Conservation (phyloP, 2,113 vertebrate species). For the Actinemys pallida region DNA sequence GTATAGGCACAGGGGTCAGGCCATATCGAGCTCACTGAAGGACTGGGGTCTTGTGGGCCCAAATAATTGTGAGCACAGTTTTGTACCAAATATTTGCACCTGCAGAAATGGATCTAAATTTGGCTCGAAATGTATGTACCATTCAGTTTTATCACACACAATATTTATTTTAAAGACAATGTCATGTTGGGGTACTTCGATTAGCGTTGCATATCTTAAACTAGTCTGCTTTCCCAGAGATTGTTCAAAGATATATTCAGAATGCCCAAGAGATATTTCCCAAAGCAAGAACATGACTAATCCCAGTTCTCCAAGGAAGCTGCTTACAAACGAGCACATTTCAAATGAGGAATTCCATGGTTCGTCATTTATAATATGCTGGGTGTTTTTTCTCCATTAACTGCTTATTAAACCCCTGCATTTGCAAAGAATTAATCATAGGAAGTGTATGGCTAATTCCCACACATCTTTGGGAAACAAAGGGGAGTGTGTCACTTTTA, state of each 20-base stretch:
- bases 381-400: background rate
- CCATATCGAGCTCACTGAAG: background rate
- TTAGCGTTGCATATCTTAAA: fast-evolving
- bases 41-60: background rate
- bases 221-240: background rate
- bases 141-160: background rate
- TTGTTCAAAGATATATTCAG: background rate
- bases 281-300: background rate
- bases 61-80: background rate
- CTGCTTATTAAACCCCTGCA: background rate
- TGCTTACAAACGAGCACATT: background rate
- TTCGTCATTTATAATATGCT: background rate
- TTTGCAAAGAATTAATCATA: background rate
- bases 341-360: background rate
- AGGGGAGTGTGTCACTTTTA: background rate
- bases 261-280: background rate
- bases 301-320: background rate
- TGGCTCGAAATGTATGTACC: background rate
- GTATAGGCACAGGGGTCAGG: background rate
- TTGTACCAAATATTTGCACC: background rate
- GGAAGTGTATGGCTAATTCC: background rate
- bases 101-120: background rate
- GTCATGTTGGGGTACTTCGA: fast-evolving
- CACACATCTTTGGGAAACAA: background rate
- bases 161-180: background rate